Base-by-base conservation (phyloP, 2,797 vertebrate genomes). In the Miichthys miiuy region DNA sequence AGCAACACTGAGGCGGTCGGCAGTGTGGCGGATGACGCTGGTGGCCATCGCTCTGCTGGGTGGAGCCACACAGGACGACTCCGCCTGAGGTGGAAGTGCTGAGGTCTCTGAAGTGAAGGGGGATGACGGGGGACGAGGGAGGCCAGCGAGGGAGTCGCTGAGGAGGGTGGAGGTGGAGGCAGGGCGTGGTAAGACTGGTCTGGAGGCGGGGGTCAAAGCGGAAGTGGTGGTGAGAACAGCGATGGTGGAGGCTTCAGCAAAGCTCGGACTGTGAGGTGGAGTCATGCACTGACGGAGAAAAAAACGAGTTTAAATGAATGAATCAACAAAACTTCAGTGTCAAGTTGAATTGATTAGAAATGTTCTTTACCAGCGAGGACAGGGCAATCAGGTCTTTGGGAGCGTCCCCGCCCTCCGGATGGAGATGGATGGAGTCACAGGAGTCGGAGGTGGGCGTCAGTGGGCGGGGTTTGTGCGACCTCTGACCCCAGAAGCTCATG, bases 401-500 rank as follows among this genome's bases (percentile, higher is more conserved):
- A 54, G 95, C 77, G 48, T 97, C 96, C 0, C 89, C 72, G 0
- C 85, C 55, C 9, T 95, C 93, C 0, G 89, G 75, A 20, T 96
- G 96, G 82, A 94, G 90, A 5, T 92, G 81, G 23, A 95, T 84
- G 71, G 96, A 96, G 86, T 99, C 98, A 20, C 97, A 98, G 3
- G 97, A 97, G 91, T 99, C 98, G 0, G 97, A 98, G 79, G 97
- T 97, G 56, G 98, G 98, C 0, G 98, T 99, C 61, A 99, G 96
- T 0, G 98, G 97, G 81, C 98, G 96, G 68, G 96, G 93, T 90
- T 96, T 97, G 77, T 95, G 96, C 0, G 90, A 91, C 72, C 96
- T 96, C 77, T 97, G 98, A 83, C 97, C 97, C 98, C 97, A 98
- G 78, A 97, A 97, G 89, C 98, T 99, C 98, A 99, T 99, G 90